These are phyloP conservation scores for Toxotes jaculatrix DNA, from an alignment of 2,113 vertebrate genomes.

Conservation along the genomic window DNA sequence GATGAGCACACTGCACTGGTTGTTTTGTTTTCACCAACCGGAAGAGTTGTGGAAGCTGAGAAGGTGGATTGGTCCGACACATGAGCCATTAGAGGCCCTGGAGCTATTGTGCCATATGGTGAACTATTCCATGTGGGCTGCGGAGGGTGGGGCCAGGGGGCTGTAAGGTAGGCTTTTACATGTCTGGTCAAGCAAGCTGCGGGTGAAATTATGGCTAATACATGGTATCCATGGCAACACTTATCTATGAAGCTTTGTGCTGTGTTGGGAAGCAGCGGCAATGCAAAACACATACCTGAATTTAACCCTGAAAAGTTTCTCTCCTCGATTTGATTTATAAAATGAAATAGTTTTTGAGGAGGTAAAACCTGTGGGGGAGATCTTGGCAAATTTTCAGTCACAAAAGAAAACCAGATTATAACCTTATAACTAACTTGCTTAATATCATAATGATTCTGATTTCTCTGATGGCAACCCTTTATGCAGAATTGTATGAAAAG, in stretches of 20 bases:
- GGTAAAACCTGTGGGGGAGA: background rate
- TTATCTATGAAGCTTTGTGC: slow-evolving; percentile 29
- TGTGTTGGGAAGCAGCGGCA: slow-evolving; percentile 8
- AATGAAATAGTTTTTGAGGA: background rate
- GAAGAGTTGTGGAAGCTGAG: slow-evolving; percentile 66
- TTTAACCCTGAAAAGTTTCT: background rate
- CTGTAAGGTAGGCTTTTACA: slow-evolving; percentile 62
- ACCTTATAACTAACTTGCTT: background rate
- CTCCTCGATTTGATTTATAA: background rate
- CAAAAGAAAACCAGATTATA: background rate
- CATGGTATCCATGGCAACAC: slow-evolving; percentile 47
- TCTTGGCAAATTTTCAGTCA: background rate
- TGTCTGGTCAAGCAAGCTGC: slow-evolving; percentile 64
- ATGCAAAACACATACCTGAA: slow-evolving; percentile 44
- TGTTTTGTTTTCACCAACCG: slow-evolving; percentile 54
- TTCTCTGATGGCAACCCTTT: background rate
- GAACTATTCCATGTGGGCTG: slow-evolving; percentile 73
- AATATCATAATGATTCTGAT: background rate
- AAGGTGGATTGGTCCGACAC: slow-evolving; percentile 72
- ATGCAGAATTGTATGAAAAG: slow-evolving; percentile 11
- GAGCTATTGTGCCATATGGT: slow-evolving; percentile 84
- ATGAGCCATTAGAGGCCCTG: slow-evolving; percentile 73
- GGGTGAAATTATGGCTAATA: slow-evolving; percentile 59
- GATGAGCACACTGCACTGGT: slow-evolving; percentile 37
- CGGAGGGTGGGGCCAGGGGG: slow-evolving; percentile 24